Conservation (phyloP, 2,888 invertebrate species). For the Helobdella robusta region DNA sequence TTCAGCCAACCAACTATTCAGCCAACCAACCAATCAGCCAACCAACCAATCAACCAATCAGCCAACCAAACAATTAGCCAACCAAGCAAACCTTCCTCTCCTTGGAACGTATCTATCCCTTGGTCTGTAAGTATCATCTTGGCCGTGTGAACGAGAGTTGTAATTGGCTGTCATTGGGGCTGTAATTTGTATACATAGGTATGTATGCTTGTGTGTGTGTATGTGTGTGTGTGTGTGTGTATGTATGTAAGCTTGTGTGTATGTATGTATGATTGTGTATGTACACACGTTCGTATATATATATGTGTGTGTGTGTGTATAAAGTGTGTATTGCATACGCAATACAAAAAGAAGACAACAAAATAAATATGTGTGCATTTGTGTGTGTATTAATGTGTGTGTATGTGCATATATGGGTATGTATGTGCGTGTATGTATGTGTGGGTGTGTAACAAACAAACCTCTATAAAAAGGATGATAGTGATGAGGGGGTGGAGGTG, state of each 20-base stretch:
- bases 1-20: too few relatives aligned
- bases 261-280: constrained; percentile 3
- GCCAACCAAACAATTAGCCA: too few relatives aligned
- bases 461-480: neutral
- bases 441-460: neutral
- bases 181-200: neutral
- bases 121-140: constrained; percentile 2
- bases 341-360: too few relatives aligned
- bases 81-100: neutral
- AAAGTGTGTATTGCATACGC: neutral
- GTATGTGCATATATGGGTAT: constrained; percentile 6
- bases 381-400: constrained; percentile 21
- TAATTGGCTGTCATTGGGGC: neutral
- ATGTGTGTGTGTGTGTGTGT: constrained; percentile 23
- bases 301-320: constrained; percentile 25
- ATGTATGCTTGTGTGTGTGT: constrained; percentile 1
- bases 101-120: neutral
- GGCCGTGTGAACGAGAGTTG: neutral
- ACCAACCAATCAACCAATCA: too few relatives aligned
- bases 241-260: constrained; percentile 10
- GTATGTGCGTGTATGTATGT: neutral
- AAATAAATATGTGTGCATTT: neutral
- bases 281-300: constrained; percentile 17
- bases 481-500: neutral
- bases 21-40: too few relatives aligned